Conservation (phyloP, 35 echinoderm and acorn worm genomes). For the Stichopus chloronotus region DNA sequence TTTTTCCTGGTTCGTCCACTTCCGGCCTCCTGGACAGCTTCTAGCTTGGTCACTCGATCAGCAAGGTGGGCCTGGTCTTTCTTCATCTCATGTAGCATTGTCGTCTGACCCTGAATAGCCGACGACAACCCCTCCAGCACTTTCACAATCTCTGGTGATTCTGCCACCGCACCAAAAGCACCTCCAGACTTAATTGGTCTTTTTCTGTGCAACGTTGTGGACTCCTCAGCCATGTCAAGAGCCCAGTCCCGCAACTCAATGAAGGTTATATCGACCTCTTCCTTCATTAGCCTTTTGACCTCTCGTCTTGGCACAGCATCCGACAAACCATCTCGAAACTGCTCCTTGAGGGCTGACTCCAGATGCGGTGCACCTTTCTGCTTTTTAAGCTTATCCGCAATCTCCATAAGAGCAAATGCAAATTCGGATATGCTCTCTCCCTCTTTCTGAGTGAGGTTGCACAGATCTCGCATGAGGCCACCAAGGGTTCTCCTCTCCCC, state of each 20-base stretch:
- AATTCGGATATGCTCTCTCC: constrained; percentile 58
- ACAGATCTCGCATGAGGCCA: constrained; percentile 46
- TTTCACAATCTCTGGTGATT: neutral
- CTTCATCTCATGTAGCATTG: constrained; percentile 12
- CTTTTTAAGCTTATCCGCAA: constrained; percentile 24
- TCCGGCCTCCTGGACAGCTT: neutral
- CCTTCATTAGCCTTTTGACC: constrained; percentile 47
- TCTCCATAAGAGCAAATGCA: constrained; percentile 34
- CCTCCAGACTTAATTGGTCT: neutral
- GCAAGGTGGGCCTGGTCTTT: neutral
- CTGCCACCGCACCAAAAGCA: neutral
- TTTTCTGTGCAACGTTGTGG: neutral
- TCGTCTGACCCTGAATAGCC: constrained; percentile 55
- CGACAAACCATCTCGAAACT: constrained; percentile 38
- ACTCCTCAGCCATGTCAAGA: constrained; percentile 51
- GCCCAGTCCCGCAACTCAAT: constrained; percentile 47
- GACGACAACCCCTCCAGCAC: constrained; percentile 39
- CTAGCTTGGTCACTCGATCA: neutral
- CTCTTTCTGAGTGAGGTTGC: constrained; percentile 40
- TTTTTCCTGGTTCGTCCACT: neutral
- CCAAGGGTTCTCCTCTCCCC: constrained; percentile 51
- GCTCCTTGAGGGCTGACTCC: constrained; percentile 51
- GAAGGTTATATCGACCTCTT: constrained; percentile 41
- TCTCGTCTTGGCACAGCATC: constrained; percentile 51
- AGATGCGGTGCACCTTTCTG: constrained; percentile 44